Base-by-base conservation (phyloP, 2,888 invertebrate species). In the Rhagonycha fulva region DNA sequence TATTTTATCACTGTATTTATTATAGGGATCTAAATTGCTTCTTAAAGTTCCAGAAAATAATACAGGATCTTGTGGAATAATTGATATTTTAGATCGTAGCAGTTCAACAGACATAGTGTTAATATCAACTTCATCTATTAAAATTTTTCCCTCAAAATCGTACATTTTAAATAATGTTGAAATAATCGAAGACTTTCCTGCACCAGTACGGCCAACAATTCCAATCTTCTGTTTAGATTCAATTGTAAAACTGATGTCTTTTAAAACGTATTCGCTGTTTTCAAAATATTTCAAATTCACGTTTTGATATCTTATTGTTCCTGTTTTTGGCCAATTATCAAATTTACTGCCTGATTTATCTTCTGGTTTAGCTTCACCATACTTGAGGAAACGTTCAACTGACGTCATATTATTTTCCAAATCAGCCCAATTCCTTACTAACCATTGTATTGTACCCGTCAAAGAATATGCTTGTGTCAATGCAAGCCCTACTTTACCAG, bases 11-110 rank as follows among this genome's bases (percentile, higher is more conserved):
- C 91, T 89, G 84, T 93, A 94, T 83, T 93, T 91, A 75, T 93
- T 91, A 85, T 96, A 95, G 2, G 97, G 97, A 89, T 97, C 97
- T 74, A 97, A 89, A 88, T 97, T 97, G 83, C 93, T 93, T 3
- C 97, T 89, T 88, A 98, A 90, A 10, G 95, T 93, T 62, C 96
- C 97, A 0, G 94, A 94, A 88, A 98, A 96, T 66, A 96, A 88
- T 73, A 95, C 93, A 0, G 96, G 95, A 84, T 95, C 95, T 87
- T 96, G 95, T 0, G 96, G 95, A 72, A 96, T 96, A 83, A 96
- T 95, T 12, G 95, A 94, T 76, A 96, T 90, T 83, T 92, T 92
- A 47, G 92, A 92, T 75, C 95, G 91, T 14, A 95, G 89, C 84
- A 93, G 91, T 82, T 93, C 93, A 14, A 95, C 88, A 0, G 95